Conservation (phyloP, 2,888 invertebrate species). For the Syritta pipiens region DNA sequence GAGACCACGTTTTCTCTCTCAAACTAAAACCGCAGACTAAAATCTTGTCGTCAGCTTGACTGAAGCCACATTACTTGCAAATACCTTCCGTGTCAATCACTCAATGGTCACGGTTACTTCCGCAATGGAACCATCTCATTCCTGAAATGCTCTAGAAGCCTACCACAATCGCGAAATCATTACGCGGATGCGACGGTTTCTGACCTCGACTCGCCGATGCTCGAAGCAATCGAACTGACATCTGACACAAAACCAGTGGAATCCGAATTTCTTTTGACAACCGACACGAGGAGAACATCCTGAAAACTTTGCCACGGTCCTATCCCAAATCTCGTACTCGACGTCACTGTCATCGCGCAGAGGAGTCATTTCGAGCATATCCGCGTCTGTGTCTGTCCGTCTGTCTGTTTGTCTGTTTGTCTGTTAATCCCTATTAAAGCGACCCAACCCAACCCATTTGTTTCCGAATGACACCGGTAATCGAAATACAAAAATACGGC, state of each 20-base stretch:
- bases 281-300: constrained; percentile 29
- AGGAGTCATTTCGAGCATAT: neutral
- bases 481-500: constrained; percentile 25
- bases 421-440: constrained; percentile 6
- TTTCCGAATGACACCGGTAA: constrained; percentile 43
- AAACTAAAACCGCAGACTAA: too few relatives aligned
- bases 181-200: neutral
- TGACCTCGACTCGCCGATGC: neutral
- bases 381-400: too few relatives aligned
- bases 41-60: too few relatives aligned
- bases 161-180: neutral
- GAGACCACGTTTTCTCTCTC: too few relatives aligned
- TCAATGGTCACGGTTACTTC: too few relatives aligned
- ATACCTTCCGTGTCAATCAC: too few relatives aligned
- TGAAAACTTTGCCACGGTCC: neutral
- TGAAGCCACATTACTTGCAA: too few relatives aligned
- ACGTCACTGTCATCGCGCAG: neutral
- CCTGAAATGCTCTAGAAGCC: too few relatives aligned
- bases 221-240: constrained; percentile 11
- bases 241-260: constrained; percentile 15
- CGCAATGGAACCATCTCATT: too few relatives aligned
- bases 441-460: constrained; percentile 48
- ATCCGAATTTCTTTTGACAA: constrained; percentile 41
- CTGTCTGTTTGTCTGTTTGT: too few relatives aligned
- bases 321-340: constrained; percentile 5